Percentiles rank a stretch among this genome's conserved stretches.
Conservation (phyloP, 2,888 invertebrate species). For the Agriopis marginaria region DNA sequence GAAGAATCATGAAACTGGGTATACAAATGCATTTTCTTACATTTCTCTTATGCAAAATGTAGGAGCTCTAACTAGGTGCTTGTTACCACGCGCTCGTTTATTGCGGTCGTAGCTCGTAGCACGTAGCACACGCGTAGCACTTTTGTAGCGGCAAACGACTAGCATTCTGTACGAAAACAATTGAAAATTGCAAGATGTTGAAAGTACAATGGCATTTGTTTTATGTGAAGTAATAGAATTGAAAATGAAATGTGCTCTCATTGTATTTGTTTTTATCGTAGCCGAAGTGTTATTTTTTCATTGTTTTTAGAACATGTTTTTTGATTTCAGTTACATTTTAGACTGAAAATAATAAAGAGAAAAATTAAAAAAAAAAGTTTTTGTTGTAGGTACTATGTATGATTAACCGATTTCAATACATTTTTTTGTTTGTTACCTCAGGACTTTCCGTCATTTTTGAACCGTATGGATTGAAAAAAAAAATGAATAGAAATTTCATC, state of each 20-base stretch:
- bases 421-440: too few relatives aligned
- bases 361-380: too few relatives aligned
- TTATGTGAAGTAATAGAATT: neutral
- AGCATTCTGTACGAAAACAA: conserved; percentile 13
- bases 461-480: too few relatives aligned
- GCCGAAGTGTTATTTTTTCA: too few relatives aligned
- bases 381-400: too few relatives aligned
- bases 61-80: conserved; percentile 18
- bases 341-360: too few relatives aligned
- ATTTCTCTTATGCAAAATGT: conserved; percentile 17
- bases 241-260: neutral
- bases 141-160: conserved; percentile 19
- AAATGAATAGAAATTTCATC: too few relatives aligned
- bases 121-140: conserved; percentile 36
- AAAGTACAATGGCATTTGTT: conserved; percentile 2
- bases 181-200: conserved; percentile 7
- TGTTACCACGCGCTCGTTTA: conserved; percentile 15
- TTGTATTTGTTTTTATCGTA: too few relatives aligned
- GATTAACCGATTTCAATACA: too few relatives aligned
- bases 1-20: neutral
- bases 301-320: too few relatives aligned
- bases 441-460: too few relatives aligned
- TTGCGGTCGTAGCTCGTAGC: conserved; percentile 30
- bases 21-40: conserved; percentile 1
- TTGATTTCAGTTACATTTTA: too few relatives aligned